Evolutionary conservation across 2,888 invertebrate species (phyloP), one percentile per base, ranked within the genome.

Genomic region (Alloscopus bannaensis): DNA sequence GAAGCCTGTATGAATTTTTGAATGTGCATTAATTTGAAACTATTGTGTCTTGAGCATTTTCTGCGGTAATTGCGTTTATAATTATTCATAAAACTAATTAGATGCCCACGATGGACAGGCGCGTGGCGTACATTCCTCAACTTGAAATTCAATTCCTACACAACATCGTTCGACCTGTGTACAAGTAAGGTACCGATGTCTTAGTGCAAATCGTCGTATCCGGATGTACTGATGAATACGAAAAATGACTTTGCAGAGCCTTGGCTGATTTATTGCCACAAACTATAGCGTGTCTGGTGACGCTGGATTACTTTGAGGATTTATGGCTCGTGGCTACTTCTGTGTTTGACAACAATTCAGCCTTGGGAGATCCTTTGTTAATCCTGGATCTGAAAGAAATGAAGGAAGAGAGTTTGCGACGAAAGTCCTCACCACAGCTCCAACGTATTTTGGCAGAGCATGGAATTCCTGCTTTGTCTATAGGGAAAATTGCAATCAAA

Each of bases 91-190:
- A n/a, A n/a, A n/a, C n/a, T n/a, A 20, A 45, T 50, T 36, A 18
- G 68, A 73, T 65, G 68, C 68, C 68, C 13, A 80, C 66, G 70
- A 80, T 80, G 80, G 73, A 80, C n/a, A 45, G 80, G 18, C 11
- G 69, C 20, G 31, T 57, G 3, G 80, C 73, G 0, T 80, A 80
- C 52, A 73, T 80, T 52, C 80, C 80, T 3, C 62, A 68, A 24
- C 62, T 80, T 26, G 80, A 80, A 36, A 73, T 73, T 3, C 50
- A 73, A 31, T 80, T 80, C 28, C 40, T 80, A 4, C 60, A 73
- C 42, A 52, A 68, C 16, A 31, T 80, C 16, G 73, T 80, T 45
- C 73, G 73, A 4, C 80, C 80, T 20, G 73, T 40, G 16, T 80
- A 69, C 20, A 28, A 68, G 80, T 80, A 69, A 22, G 73, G 26